Evolutionary conservation across 2,888 invertebrate genomes (phyloP).

Genomic region (Volucella inflata): DNA sequence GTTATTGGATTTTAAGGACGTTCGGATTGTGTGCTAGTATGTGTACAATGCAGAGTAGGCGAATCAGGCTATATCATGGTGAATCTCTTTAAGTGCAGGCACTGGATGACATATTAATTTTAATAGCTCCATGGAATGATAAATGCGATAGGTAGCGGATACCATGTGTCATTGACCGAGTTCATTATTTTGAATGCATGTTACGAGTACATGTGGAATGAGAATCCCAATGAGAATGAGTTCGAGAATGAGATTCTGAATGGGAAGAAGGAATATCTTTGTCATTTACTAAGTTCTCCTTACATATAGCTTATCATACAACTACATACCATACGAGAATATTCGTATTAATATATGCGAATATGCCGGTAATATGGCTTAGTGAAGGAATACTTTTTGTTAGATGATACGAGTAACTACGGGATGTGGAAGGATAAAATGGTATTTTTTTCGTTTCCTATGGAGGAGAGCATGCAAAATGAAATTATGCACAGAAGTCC

Average conservation of each 20-base stretch:
- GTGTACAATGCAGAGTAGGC: slow-evolving; percentile 24
- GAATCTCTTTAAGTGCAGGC: slow-evolving; percentile 56
- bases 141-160: slow-evolving; percentile 61
- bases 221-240: not conserved
- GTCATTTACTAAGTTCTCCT: slow-evolving; percentile 25
- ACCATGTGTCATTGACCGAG: slow-evolving; percentile 67
- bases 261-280: slow-evolving; percentile 51
- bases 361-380: too few species aligned
- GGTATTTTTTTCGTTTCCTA: slow-evolving; percentile 35
- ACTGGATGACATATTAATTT: slow-evolving; percentile 70
- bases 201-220: slow-evolving; percentile 33
- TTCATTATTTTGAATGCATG: slow-evolving; percentile 69
- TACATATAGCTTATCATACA: too few species aligned
- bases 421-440: slow-evolving; percentile 24
- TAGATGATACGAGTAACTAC: slow-evolving; percentile 52
- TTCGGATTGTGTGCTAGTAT: slow-evolving; percentile 37
- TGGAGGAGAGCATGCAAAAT: not conserved
- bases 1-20: slow-evolving; percentile 74
- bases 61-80: slow-evolving; percentile 29
- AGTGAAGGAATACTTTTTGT: not conserved
- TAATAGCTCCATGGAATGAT: slow-evolving; percentile 67
- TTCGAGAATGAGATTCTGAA: not conserved
- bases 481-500: slow-evolving; percentile 6
- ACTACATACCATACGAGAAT: not conserved
- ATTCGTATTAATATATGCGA: not conserved